Evolutionary conservation across 1,140 invertebrate species (phyloP).

Genomic region (Cherax destructor): DNA sequence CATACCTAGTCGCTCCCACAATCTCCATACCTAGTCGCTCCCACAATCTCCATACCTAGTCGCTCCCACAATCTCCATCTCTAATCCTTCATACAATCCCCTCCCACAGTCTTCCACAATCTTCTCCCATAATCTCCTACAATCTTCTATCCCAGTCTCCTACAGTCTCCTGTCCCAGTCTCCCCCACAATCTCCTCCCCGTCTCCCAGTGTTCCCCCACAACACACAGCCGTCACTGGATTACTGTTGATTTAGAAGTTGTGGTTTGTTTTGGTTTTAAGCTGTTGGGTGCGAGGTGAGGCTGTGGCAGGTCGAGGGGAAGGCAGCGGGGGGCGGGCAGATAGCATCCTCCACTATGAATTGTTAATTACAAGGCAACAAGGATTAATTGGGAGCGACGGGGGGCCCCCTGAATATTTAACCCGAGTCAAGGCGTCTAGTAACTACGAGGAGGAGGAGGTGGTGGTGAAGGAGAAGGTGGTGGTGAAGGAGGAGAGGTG

Average conservation of each 20-base stretch:
- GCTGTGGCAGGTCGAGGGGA: neutral
- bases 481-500: neutral
- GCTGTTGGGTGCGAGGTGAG: neutral
- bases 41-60: too few relatives aligned
- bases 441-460: neutral
- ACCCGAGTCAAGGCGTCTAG: slow-evolving; percentile 33
- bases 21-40: too few relatives aligned
- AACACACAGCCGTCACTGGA: neutral
- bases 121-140: too few relatives aligned
- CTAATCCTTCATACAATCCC: too few relatives aligned
- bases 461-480: neutral
- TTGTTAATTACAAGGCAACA: slow-evolving; percentile 70
- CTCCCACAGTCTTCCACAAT: too few relatives aligned
- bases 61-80: too few relatives aligned
- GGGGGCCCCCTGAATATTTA: slow-evolving; percentile 63
- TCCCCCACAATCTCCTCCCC: too few relatives aligned
- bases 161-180: too few relatives aligned
- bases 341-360: slow-evolving; percentile 67
- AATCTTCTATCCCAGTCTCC: too few relatives aligned
- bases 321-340: slow-evolving; percentile 52
- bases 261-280: neutral
- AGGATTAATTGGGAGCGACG: slow-evolving; percentile 67
- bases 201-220: too few relatives aligned
- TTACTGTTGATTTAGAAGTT: slow-evolving; percentile 18
- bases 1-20: too few relatives aligned